Evolutionary conservation across 1,140 invertebrate species (phyloP).

Genomic region (Holcopasites calliopsidis): DNA sequence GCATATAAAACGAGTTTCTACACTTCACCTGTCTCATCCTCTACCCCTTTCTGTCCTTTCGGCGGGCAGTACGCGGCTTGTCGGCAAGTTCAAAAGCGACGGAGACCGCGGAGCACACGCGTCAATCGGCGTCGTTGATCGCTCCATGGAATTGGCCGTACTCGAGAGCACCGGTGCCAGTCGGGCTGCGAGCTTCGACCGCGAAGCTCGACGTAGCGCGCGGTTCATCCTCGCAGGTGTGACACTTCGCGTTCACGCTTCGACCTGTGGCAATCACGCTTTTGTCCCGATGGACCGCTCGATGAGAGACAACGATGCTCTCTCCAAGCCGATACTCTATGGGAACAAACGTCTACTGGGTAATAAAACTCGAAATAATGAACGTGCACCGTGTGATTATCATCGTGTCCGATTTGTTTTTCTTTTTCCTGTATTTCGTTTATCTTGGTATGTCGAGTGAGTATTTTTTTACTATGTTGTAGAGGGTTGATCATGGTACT

Average conservation of each 20-base stretch:
- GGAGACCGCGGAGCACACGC: neutral
- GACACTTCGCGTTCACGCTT: conserved; percentile 12
- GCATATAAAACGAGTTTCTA: too few species aligned
- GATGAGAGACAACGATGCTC: conserved; percentile 39
- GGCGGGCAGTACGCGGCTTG: neutral
- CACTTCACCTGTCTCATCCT: too few species aligned
- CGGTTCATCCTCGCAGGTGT: conserved; percentile 14
- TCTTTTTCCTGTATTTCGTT: neutral
- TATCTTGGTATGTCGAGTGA: too few species aligned
- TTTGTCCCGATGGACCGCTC: conserved; percentile 43
- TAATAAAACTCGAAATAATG: conserved; percentile 32
- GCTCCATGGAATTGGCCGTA: conserved; percentile 28
- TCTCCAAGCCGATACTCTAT: conserved; percentile 31
- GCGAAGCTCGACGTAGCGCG: conserved; percentile 50
- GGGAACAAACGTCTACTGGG: conserved; percentile 53
- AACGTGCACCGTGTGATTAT: neutral
- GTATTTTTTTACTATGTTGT: too few species aligned
- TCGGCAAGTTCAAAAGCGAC: neutral
- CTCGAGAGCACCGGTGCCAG: conserved; percentile 56
- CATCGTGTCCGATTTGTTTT: neutral
- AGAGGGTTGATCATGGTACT: too few species aligned
- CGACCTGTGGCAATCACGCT: neutral
- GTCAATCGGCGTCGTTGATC: conserved; percentile 48
- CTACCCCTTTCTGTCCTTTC: neutral
- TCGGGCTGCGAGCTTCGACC: conserved; percentile 65